phyloP scores from a whole-genome alignment of 37 sponge, comb jelly and placozoan species.

The Cladorhizidae sp. region DNA sequence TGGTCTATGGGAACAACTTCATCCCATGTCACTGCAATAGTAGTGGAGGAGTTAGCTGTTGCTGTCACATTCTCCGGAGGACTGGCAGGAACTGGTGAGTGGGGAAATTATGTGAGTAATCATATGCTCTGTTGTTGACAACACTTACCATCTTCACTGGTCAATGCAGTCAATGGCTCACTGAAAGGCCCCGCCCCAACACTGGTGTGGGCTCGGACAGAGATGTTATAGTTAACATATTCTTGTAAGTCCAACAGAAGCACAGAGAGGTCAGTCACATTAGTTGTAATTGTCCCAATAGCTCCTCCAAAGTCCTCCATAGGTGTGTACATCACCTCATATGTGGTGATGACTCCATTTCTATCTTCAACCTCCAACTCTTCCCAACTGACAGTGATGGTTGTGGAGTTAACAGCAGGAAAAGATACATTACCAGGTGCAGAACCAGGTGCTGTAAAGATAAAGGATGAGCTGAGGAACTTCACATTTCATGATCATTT shows the following conservation, averaged over 20 bases:
- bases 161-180: neutral
- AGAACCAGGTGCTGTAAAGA: conserved; percentile 6
- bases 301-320: conserved; percentile 25
- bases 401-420: conserved; percentile 8
- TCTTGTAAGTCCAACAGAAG: conserved; percentile 28
- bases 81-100: neutral
- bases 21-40: conserved; percentile 33
- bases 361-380: conserved; percentile 8
- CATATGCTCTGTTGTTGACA: too few relatives aligned
- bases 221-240: conserved; percentile 34
- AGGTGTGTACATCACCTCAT: conserved; percentile 51
- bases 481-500: neutral
- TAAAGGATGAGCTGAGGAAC: too few relatives aligned
- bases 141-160: conserved; percentile 35
- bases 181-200: conserved; percentile 51
- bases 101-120: neutral
- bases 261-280: neutral
- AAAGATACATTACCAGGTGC: conserved; percentile 24
- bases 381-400: conserved; percentile 24
- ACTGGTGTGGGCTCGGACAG: conserved; percentile 53
- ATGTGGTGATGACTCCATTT: conserved; percentile 57
- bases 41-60: conserved; percentile 20
- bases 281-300: neutral
- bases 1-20: conserved; percentile 5
- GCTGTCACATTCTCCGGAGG: conserved; percentile 5